phyloP scores from a whole-genome alignment of 1,140 invertebrate species.

The Pseudomyrmex concolor region DNA sequence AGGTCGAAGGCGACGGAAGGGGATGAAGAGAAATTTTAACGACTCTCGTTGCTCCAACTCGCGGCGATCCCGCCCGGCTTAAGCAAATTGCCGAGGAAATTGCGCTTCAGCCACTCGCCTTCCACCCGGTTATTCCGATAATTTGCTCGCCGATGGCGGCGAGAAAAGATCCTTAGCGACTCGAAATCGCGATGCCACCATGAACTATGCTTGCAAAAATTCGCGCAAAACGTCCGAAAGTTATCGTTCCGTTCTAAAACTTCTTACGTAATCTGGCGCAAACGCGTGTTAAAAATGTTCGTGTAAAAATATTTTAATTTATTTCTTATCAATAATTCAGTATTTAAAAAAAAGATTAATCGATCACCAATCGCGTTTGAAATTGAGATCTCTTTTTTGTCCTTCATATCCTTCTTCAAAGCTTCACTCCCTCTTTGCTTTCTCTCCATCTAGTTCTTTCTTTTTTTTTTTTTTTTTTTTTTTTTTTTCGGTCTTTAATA shows the following conservation, averaged over 20 bases:
- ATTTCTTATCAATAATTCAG: not conserved
- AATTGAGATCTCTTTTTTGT: not conserved
- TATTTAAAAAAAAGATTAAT: not conserved
- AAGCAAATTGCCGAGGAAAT: conserved; percentile 74
- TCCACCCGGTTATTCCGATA: conserved; percentile 70
- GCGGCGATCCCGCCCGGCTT: conserved; percentile 71
- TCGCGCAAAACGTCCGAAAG: not conserved
- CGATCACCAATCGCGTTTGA: not conserved
- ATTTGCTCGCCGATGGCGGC: conserved; percentile 62
- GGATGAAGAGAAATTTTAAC: conserved; percentile 70
- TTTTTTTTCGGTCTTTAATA: conserved; percentile 46
- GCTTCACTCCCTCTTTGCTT: not conserved
- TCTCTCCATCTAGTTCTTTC: not conserved
- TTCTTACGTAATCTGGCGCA: not conserved
- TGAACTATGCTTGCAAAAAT: not conserved
- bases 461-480: not conserved
- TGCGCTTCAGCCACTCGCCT: conserved; percentile 69
- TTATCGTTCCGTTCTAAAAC: no score
- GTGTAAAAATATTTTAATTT: not conserved
- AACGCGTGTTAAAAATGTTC: not conserved
- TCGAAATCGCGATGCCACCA: conserved; percentile 24
- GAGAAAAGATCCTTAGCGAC: conserved; percentile 47
- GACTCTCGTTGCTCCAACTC: conserved; percentile 70
- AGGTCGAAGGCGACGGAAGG: conserved; percentile 1
- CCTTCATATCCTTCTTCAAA: not conserved